Evolutionary conservation across 2,888 invertebrate species (phyloP).

Genomic region (Melanophora roralis): DNA sequence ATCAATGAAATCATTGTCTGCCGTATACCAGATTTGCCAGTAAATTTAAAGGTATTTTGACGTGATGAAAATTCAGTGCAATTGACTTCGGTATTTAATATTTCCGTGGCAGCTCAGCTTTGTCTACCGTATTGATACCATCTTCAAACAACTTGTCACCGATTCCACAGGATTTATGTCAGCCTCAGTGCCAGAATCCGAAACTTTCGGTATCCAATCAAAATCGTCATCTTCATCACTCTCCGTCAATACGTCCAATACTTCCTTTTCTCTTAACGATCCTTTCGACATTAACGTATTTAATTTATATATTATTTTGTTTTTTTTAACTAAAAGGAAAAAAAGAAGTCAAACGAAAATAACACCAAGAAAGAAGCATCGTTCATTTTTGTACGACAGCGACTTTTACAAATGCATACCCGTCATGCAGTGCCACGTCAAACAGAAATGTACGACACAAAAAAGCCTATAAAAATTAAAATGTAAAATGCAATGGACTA

Average conservation of each 20-base stretch:
- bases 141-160: background rate
- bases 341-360: conserved; percentile 66
- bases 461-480: conserved; percentile 26
- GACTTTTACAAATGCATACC: background rate
- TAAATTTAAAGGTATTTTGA: background rate
- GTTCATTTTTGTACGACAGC: background rate
- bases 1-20: conserved; percentile 10
- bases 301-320: background rate
- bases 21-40: conserved; percentile 7
- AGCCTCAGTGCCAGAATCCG: conserved; percentile 3
- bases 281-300: background rate
- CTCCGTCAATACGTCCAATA: background rate
- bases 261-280: background rate
- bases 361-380: conserved; percentile 46
- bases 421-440: background rate
- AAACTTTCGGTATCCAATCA: conserved; percentile 7
- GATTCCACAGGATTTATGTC: background rate
- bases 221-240: conserved; percentile 16
- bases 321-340: background rate
- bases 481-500: background rate
- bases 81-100: background rate
- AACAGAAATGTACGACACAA: conserved; percentile 17
- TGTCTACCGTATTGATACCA: background rate
- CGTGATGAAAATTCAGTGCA: background rate
- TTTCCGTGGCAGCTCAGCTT: background rate